Conservation (phyloP, 2,113 vertebrate genomes). For the Dipodomys merriami region DNA sequence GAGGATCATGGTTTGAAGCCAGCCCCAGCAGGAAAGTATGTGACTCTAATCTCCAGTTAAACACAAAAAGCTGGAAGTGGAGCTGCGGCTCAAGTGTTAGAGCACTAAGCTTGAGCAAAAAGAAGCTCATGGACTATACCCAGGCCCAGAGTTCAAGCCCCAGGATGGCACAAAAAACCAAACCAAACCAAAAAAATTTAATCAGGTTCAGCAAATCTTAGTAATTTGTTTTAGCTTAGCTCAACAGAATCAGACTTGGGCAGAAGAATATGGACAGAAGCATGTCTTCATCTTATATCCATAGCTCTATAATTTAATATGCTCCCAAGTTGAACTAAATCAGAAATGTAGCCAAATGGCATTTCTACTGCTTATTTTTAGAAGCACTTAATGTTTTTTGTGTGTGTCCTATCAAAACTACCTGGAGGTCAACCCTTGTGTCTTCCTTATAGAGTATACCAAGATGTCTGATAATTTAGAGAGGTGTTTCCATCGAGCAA, state of each 20-base stretch:
- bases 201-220: background rate
- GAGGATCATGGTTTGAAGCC: no score
- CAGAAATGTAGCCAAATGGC: background rate
- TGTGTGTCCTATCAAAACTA: background rate
- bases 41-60: no score
- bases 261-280: background rate
- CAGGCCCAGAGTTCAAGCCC: no score
- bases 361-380: background rate
- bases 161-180: no score
- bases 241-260: background rate
- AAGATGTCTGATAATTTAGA: conserved; percentile 98
- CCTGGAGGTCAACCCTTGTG: background rate
- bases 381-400: background rate
- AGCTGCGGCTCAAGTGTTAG: no score
- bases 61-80: no score
- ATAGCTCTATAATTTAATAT: background rate
- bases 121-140: no score
- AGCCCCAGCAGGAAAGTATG: no score
- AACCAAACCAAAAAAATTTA: background rate
- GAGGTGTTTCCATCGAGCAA: conserved; percentile 95
- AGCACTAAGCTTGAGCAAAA: no score
- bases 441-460: conserved; percentile 91
- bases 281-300: background rate
- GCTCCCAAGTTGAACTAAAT: background rate
- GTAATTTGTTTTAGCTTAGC: background rate